Base-by-base conservation (phyloP, 2,797 vertebrate species). In the Heteromormyrus szaboi region DNA sequence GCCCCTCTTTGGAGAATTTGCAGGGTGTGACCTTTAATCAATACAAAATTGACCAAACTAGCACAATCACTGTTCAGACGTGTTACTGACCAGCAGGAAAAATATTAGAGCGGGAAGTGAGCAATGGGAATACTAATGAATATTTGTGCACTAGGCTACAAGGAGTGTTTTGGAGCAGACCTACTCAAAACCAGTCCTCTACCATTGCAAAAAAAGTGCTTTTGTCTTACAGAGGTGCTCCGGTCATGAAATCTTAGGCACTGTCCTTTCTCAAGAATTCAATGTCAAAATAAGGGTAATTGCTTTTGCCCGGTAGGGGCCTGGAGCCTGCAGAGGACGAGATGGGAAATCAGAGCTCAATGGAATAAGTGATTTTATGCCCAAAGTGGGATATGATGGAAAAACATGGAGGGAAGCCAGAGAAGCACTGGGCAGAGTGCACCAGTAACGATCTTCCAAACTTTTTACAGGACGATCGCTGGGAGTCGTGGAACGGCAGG, bases 251-350 rank as follows among this genome's bases (percentile, higher is more conserved):
- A 41, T 51, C 85, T 86, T 86, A 62, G 54, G 85, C 53, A 56
- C 85, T 86, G 54, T 86, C 85, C 85, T 86, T 86, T 62, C 85
- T 59, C 85, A 86, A 86, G 85, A 86, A 86, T 86, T 37, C 85
- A 86, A 86, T 86, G 85, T 86, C 85, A 86, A 62, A 86, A 54
- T 86, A 59, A 86, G 85, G 85, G 85, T 86, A 86, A 86, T 86
- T 86, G 85, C 85, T 86, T 86, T 86, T 86, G 85, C 85, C 85
- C 33, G 54, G 85, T 59, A 37, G 85, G 53, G 53, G 54, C 85
- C 85, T 41, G 19, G 33, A 54, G 85, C 53, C 85, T 41, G 33
- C 37, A 44, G 50, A 62, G 53, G 17, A 86, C 33, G 54, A 41
- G 85, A 86, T 62, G 85, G 85, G 85, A 86, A 56, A 59, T 86